Percentiles rank a stretch among this genome's conserved stretches.
phyloP scores from a whole-genome alignment of 2,888 invertebrate species.

The Eilema sororculum region DNA sequence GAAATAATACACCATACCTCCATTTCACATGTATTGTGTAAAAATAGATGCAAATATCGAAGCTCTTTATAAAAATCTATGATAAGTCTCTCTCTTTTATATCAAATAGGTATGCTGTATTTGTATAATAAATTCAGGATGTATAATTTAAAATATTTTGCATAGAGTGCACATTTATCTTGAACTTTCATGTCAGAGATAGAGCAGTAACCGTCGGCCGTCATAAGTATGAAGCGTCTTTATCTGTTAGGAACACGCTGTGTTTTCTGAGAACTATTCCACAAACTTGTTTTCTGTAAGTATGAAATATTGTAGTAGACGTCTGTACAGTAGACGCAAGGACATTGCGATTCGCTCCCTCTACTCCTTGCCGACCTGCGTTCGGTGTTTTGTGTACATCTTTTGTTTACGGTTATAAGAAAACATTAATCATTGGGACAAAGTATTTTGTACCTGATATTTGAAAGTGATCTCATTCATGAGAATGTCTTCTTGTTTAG shows the following conservation, averaged over 20 bases:
- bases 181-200: conserved; percentile 19
- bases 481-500: not conserved
- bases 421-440: conserved; percentile 1
- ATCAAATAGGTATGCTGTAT: not conserved
- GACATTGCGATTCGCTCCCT: conserved; percentile 21
- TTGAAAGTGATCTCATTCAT: not conserved
- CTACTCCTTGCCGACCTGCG: not conserved
- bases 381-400: not conserved
- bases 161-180: conserved; percentile 19
- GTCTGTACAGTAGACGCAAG: conserved; percentile 47
- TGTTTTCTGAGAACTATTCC: conserved; percentile 58
- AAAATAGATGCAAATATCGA: too few relatives aligned
- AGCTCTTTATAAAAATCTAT: not conserved
- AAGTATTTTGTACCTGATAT: not conserved
- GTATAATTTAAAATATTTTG: conserved; percentile 9
- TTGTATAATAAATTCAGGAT: not conserved
- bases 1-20: too few relatives aligned
- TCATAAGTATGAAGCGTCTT: conserved; percentile 54
- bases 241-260: conserved; percentile 70
- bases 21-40: too few relatives aligned
- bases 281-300: conserved; percentile 71
- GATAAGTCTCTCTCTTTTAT: too few relatives aligned
- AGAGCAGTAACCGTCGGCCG: conserved; percentile 29
- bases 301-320: conserved; percentile 71
- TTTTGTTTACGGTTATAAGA: conserved; percentile 11